Conservation (phyloP, 2,797 vertebrate genomes). For the Mormyrops boulengeri region DNA sequence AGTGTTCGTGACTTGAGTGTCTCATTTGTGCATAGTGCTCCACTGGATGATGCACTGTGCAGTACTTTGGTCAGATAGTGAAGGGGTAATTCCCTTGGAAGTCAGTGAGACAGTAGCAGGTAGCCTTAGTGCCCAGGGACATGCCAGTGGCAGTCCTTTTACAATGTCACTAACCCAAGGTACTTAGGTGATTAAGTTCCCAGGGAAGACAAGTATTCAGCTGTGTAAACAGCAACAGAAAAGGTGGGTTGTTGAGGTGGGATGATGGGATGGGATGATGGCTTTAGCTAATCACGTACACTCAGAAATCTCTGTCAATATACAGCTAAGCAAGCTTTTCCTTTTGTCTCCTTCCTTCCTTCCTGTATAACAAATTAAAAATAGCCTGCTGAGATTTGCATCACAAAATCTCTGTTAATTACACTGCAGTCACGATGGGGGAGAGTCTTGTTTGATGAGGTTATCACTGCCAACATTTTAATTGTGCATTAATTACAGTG, state of each 20-base stretch:
- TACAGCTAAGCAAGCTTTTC: background rate
- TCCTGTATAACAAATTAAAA: background rate
- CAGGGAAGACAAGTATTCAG: background rate
- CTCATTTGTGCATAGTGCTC: background rate
- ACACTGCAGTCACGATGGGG: conserved; percentile 15
- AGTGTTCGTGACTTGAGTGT: background rate
- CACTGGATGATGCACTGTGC: background rate
- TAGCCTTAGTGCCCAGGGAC: background rate
- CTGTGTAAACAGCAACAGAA: background rate
- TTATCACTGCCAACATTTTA: conserved; percentile 11
- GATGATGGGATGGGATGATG: background rate
- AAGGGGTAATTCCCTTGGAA: background rate
- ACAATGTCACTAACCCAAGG: background rate
- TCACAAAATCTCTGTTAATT: conserved; percentile 13
- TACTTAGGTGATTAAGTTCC: background rate
- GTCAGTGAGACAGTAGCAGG: background rate
- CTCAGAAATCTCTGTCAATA: background rate
- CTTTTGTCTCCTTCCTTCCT: background rate
- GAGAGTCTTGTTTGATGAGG: conserved; percentile 11
- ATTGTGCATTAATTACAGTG: conserved; percentile 7
- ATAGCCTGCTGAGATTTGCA: conserved; percentile 3
- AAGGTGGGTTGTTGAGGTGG: background rate
- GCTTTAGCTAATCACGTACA: background rate
- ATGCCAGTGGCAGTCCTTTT: background rate
- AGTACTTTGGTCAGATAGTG: background rate